A percentile compares a stretch with the other conserved stretches of the same genome.
Conservation (phyloP, 2,797 vertebrate genomes). For the Emydoidea blandingii region DNA sequence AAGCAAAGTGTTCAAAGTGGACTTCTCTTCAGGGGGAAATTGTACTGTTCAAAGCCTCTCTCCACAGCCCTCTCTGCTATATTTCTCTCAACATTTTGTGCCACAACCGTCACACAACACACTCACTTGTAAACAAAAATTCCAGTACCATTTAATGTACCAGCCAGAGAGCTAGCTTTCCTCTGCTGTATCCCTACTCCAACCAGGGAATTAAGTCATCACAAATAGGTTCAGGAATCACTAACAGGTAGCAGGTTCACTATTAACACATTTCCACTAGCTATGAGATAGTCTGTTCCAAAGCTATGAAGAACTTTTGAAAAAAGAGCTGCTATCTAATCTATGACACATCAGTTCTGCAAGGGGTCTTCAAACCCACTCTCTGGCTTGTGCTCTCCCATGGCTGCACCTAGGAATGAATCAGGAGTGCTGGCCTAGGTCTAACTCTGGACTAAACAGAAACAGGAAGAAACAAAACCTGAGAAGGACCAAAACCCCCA, state of each 20-base stretch:
- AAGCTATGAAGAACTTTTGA: background rate
- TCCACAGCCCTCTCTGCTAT: background rate
- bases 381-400: background rate
- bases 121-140: background rate
- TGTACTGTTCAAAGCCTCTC: background rate
- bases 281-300: background rate
- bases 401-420: background rate
- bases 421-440: background rate
- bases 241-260: background rate
- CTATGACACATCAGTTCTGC: background rate
- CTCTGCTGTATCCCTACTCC: background rate
- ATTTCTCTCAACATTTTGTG: background rate
- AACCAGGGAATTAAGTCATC: fast-evolving
- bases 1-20: background rate
- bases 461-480: background rate
- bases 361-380: background rate
- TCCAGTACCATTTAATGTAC: background rate
- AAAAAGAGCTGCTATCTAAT: background rate
- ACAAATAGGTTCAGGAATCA: background rate
- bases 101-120: background rate
- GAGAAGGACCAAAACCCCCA: background rate
- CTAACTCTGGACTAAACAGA: background rate
- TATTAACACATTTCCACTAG: background rate
- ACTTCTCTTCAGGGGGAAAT: background rate
- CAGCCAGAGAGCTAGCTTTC: background rate